Evolutionary conservation across 2,888 invertebrate species (phyloP), one percentile per base, ranked within the genome.

Genomic region (Chymomyza fuscimana): DNA sequence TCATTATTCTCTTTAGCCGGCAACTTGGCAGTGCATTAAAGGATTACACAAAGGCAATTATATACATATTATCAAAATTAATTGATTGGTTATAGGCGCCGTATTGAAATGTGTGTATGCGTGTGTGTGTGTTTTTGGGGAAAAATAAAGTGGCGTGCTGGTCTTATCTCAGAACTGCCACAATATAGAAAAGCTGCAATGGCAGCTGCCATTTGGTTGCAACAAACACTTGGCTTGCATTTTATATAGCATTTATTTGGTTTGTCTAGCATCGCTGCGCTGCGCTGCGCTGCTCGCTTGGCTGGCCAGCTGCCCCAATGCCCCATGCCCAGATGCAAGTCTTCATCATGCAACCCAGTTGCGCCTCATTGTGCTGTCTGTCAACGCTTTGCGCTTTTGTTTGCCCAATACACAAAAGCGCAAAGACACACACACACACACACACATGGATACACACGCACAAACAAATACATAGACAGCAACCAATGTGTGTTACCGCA

Each of bases 301-400:
- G 22, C 54, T 16, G 16, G 19, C 22, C 54, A n/a, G 54, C n/a
- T 54, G 54, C 54, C n/a, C 22, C 22, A 22, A 22, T 22, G 22
- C 22, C 3, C 54, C 54, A 54, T 15, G 32, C 7, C 32, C 5
- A 32, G 32, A 5, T 32, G 32, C 9, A 46, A 46, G 2, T 1
- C 40, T 46, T 12, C 40, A 46, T 46, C 40, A 46, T 46, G 40
- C 40, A 46, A 46, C 40, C 40, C 40, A 46, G 40, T 46, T 46
- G 40, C 40, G 40, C 40, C 40, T 46, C 40, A 46, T 46, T 46
- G 40, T 46, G 40, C 68, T 78, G 75, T 77, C 85, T 80, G 82
- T 85, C 83, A 83, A 82, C 82, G 82, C 78, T 76, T 85, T 77
- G 84, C 75, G 72, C 87, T 82, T 83, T 87, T 83, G 82, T 85